Evolutionary conservation across 2,888 invertebrate species (phyloP).

Genomic region (Drosophila stalkeri): DNA sequence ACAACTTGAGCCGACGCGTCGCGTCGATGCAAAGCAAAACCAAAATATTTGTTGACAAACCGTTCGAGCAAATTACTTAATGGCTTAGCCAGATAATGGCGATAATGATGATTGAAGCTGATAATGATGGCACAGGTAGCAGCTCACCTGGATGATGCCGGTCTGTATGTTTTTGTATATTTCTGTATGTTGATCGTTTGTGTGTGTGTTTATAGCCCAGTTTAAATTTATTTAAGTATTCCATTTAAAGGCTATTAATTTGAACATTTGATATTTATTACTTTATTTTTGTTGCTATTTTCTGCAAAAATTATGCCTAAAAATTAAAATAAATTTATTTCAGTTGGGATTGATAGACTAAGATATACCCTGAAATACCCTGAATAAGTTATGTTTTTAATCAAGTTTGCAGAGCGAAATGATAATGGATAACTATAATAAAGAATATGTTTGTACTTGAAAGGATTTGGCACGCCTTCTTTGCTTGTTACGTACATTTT

Average conservation of each 20-base stretch:
- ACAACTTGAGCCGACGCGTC: slow-evolving; percentile 41
- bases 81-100: slow-evolving; percentile 60
- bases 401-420: too few relatives aligned
- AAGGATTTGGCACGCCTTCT: too few relatives aligned
- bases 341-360: neutral
- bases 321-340: neutral
- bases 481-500: neutral
- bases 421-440: too few relatives aligned
- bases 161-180: neutral
- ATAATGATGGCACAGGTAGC: slow-evolving; percentile 55
- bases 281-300: neutral
- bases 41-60: slow-evolving; percentile 68
- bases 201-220: neutral
- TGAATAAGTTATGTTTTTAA: too few relatives aligned
- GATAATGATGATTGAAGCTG: slow-evolving; percentile 21
- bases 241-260: neutral
- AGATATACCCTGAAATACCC: neutral
- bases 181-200: neutral
- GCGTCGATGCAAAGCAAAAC: slow-evolving; percentile 26
- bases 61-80: slow-evolving; percentile 68
- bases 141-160: slow-evolving; percentile 4
- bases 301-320: neutral
- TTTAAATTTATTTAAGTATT: slow-evolving; percentile 8
- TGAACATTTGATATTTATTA: neutral
- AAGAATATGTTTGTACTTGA: neutral